Percentiles rank a stretch among this genome's conserved stretches.
Evolutionary conservation across 2,888 invertebrate species (phyloP).

Genomic region (Thelaira solivaga): DNA sequence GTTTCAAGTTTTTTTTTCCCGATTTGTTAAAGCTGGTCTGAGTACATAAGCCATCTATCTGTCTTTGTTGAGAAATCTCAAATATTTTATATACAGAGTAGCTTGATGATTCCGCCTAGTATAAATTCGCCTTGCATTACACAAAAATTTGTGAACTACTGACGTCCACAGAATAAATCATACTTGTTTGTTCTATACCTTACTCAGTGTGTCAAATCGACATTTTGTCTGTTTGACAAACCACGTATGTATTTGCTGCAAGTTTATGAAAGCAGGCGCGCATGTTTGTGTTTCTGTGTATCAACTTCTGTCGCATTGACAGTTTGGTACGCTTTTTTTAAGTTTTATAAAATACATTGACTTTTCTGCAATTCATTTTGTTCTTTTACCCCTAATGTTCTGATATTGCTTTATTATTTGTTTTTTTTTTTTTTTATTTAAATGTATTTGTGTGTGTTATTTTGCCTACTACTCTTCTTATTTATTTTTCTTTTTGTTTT

Average conservation of each 20-base stretch:
- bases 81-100: too few relatives aligned
- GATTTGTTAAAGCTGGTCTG: too few relatives aligned
- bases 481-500: conserved; percentile 17
- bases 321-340: conserved; percentile 7
- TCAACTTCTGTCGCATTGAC: conserved; percentile 8
- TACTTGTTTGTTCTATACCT: background rate
- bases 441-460: conserved; percentile 11
- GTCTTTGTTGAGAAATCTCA: too few relatives aligned
- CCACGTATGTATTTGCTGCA: conserved; percentile 21
- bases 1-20: too few relatives aligned
- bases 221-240: conserved; percentile 27
- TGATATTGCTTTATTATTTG: conserved; percentile 46
- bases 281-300: background rate
- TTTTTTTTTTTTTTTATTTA: conserved; percentile 17
- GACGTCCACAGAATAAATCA: conserved; percentile 15
- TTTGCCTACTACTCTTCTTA: conserved; percentile 31
- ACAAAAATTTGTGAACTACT: conserved; percentile 8
- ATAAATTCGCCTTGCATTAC: too few relatives aligned
- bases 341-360: conserved; percentile 70
- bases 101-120: too few relatives aligned
- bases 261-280: background rate
- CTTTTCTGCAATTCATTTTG: conserved; percentile 72
- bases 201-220: conserved; percentile 12
- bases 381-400: conserved; percentile 57
- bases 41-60: too few relatives aligned